phyloP scores from a whole-genome alignment of 2,888 invertebrate genomes.

The Mycalesis mineus region DNA sequence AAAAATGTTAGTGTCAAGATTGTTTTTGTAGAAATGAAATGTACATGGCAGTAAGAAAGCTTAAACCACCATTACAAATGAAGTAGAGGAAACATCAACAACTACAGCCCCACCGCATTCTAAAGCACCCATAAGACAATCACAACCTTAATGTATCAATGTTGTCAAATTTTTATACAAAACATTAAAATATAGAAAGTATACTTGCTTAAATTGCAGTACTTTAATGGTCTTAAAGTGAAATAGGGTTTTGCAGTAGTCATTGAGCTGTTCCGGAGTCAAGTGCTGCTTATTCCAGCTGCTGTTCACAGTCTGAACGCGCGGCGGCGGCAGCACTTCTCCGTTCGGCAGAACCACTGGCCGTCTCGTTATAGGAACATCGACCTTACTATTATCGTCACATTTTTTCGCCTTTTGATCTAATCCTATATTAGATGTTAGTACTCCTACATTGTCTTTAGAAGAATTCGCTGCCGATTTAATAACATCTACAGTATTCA shows the following conservation, averaged over 20 bases:
- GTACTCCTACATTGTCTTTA: not conserved
- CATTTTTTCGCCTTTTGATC: not conserved
- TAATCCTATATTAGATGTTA: not conserved
- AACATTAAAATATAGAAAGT: too few species aligned
- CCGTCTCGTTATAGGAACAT: slow-evolving; percentile 42
- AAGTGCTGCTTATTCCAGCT: slow-evolving; percentile 90
- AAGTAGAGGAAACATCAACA: too few species aligned
- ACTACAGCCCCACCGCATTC: too few species aligned
- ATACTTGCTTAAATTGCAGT: slow-evolving; percentile 87
- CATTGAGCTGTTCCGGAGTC: slow-evolving; percentile 84
- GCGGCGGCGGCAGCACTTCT: slow-evolving; percentile 83
- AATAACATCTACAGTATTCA: too few species aligned
- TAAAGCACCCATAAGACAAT: too few species aligned
- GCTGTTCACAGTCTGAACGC: slow-evolving; percentile 92
- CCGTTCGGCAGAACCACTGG: slow-evolving; percentile 64
- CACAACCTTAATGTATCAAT: too few species aligned
- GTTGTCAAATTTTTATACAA: too few species aligned
- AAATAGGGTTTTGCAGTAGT: slow-evolving; percentile 92
- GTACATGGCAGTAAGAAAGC: too few species aligned
- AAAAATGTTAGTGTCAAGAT: too few species aligned
- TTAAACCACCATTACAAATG: too few species aligned
- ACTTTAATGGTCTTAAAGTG: slow-evolving; percentile 92
- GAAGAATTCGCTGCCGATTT: not conserved
- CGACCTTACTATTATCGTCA: slow-evolving; percentile 14
- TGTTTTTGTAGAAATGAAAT: too few species aligned